Percentiles rank a stretch among this genome's conserved stretches.
Evolutionary conservation across 2,888 invertebrate genomes (phyloP).

Genomic region (Parnassius smintheus): DNA sequence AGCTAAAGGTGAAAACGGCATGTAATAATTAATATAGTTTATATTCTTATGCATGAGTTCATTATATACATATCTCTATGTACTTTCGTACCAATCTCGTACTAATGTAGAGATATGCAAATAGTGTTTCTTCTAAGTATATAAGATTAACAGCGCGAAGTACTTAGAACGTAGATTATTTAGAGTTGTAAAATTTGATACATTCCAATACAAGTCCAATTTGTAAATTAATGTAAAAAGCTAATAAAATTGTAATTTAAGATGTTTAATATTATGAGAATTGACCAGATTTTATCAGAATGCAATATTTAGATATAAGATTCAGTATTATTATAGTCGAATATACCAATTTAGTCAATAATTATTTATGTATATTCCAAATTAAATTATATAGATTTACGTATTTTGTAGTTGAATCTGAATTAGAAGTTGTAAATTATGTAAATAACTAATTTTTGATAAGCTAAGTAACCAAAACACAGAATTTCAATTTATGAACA

Average conservation of each 20-base stretch:
- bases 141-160: too few relatives aligned
- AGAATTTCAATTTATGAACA: slow-evolving; percentile 14
- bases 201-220: slow-evolving; percentile 58
- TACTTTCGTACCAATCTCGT: too few relatives aligned
- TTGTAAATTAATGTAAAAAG: slow-evolving; percentile 73
- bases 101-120: background rate
- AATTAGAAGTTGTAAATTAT: slow-evolving; percentile 57
- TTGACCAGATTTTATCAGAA: slow-evolving; percentile 79
- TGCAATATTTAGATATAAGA: slow-evolving; percentile 78
- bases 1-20: too few relatives aligned
- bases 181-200: slow-evolving; percentile 40
- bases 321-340: slow-evolving; percentile 78
- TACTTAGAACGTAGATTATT: too few relatives aligned
- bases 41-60: too few relatives aligned
- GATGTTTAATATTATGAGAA: slow-evolving; percentile 62
- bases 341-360: slow-evolving; percentile 60
- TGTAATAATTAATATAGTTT: too few relatives aligned
- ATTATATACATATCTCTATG: too few relatives aligned
- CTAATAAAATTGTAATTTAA: slow-evolving; percentile 50
- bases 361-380: slow-evolving; percentile 73
- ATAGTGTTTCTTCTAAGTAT: background rate
- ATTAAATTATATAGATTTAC: slow-evolving; percentile 54
- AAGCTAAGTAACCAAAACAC: slow-evolving; percentile 20
- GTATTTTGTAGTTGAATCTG: slow-evolving; percentile 40
- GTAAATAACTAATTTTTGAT: slow-evolving; percentile 47